Evolutionary conservation across 2,888 invertebrate species (phyloP).

Genomic region (Caradrina kadenii): DNA sequence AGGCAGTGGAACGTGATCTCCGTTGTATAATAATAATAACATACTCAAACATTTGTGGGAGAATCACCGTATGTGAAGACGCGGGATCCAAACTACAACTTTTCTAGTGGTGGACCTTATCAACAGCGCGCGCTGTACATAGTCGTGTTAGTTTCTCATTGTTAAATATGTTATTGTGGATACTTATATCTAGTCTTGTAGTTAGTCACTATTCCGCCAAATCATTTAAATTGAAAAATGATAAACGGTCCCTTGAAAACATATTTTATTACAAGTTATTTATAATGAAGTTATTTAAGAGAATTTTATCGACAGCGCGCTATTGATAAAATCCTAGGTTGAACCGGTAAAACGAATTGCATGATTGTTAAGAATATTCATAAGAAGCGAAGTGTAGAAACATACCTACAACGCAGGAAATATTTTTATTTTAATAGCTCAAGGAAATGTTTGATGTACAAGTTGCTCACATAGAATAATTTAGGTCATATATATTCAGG

Average conservation of each 20-base stretch:
- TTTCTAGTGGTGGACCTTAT: background rate
- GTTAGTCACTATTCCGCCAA: too few relatives aligned
- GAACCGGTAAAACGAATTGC: conserved; percentile 10
- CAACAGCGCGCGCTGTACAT: background rate
- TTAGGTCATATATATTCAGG: conserved; percentile 1
- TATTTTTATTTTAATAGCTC: background rate
- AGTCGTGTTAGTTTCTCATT: background rate
- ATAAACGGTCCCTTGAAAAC: too few relatives aligned
- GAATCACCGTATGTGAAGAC: conserved; percentile 30
- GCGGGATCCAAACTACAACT: conserved; percentile 25
- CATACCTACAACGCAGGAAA: conserved; percentile 3
- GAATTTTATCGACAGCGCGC: background rate
- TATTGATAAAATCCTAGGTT: background rate
- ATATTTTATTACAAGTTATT: too few relatives aligned
- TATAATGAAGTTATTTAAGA: too few relatives aligned
- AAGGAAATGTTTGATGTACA: background rate
- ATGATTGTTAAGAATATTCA: conserved; percentile 23
- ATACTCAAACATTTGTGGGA: conserved; percentile 60
- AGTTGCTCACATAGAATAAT: background rate
- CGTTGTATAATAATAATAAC: conserved; percentile 66
- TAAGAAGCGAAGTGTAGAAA: background rate
- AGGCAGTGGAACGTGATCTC: conserved; percentile 62
- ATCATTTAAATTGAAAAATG: too few relatives aligned
- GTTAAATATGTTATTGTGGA: too few relatives aligned
- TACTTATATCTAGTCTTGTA: too few relatives aligned